Conservation (phyloP, 1,140 invertebrate species). For the Radopholus similis region DNA sequence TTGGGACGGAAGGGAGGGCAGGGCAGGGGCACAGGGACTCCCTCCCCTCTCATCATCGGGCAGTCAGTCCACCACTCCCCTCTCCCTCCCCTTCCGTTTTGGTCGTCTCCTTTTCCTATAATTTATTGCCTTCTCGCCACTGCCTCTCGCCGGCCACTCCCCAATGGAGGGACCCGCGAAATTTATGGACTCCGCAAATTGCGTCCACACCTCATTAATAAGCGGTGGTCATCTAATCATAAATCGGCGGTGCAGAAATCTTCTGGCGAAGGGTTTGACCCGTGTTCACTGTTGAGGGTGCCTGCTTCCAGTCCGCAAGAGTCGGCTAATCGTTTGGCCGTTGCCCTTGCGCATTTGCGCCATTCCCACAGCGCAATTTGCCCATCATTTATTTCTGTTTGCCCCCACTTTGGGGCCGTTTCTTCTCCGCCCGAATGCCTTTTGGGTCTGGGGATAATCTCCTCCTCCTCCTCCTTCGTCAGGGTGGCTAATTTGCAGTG, state of each 20-base stretch:
- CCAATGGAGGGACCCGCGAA: slow-evolving; percentile 1
- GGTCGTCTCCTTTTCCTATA: background rate
- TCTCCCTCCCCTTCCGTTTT: background rate
- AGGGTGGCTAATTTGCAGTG: background rate
- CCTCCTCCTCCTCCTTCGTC: no score
- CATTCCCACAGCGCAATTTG: no score
- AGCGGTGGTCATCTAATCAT: no score
- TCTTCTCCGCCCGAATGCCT: background rate
- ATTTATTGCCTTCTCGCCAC: background rate
- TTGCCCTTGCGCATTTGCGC: no score
- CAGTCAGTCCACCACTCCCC: background rate
- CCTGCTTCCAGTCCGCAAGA: no score
- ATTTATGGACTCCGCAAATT: slow-evolving; percentile 8
- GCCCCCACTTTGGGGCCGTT: background rate
- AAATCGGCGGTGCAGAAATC: no score
- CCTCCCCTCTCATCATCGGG: background rate
- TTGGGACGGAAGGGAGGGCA: slow-evolving; percentile 6
- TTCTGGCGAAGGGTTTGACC: no score
- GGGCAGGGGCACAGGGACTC: background rate
- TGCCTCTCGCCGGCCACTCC: background rate
- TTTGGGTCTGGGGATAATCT: background rate
- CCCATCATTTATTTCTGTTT: background rate
- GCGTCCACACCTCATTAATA: background rate
- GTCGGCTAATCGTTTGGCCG: no score
- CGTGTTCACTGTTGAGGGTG: no score